Evolutionary conservation across 1,140 invertebrate genomes (phyloP).

Genomic region (Macrobrachium nipponense): DNA sequence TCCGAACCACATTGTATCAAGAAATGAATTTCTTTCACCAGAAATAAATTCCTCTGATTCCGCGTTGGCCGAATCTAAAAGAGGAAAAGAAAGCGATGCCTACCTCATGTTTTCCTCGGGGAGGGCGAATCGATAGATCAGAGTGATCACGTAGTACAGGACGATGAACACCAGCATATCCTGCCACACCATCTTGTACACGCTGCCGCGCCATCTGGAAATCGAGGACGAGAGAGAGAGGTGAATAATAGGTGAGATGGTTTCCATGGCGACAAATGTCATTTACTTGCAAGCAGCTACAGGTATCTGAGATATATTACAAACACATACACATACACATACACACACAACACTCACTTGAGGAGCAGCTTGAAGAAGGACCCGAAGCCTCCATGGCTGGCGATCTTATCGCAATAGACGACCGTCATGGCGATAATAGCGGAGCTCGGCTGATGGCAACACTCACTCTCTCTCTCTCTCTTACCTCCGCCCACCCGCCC

Average conservation of each 20-base stretch:
- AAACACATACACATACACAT: too few relatives aligned
- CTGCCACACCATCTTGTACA: constrained; percentile 97
- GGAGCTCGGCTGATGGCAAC: too few relatives aligned
- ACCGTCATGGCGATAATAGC: constrained; percentile 35
- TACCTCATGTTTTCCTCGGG: constrained; percentile 70
- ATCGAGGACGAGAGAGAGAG: not conserved
- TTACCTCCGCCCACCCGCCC: too few relatives aligned
- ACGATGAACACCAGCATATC: constrained; percentile 90
- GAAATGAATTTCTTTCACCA: too few relatives aligned
- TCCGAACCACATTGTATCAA: too few relatives aligned
- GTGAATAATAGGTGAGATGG: not conserved
- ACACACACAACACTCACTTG: constrained; percentile 35
- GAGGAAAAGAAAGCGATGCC: not conserved
- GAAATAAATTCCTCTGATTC: too few relatives aligned
- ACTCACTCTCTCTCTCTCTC: too few relatives aligned
- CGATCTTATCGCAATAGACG: constrained; percentile 39
- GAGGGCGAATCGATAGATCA: constrained; percentile 88
- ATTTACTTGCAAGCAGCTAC: too few relatives aligned
- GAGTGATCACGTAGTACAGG: constrained; percentile 88
- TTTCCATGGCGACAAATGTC: not conserved
- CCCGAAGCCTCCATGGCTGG: constrained; percentile 45
- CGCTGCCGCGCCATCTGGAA: constrained; percentile 86
- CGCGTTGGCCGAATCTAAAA: too few relatives aligned
- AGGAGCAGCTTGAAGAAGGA: constrained; percentile 36
- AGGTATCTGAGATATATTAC: too few relatives aligned